These are phyloP conservation scores for Cryptosula pallasiana DNA, from an alignment of 2,888 invertebrate species.

Conservation along the genomic window DNA sequence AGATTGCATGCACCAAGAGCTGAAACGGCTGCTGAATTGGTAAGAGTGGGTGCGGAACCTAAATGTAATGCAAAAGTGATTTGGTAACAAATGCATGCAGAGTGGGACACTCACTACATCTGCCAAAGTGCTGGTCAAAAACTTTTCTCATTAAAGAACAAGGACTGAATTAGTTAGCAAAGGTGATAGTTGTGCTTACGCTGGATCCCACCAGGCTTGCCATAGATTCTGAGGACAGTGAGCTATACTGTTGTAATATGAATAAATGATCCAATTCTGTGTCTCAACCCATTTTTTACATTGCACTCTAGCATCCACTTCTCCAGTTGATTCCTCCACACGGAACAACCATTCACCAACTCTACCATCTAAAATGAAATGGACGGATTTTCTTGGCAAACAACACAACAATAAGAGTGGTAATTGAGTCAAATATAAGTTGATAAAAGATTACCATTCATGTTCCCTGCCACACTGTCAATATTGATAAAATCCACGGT, in stretches of 20 bases:
- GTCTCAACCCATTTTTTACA: background rate
- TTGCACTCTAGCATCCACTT: background rate
- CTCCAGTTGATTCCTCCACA: background rate
- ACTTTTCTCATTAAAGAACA: no score
- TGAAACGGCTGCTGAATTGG: background rate
- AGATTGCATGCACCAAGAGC: background rate
- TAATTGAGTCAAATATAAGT: no score
- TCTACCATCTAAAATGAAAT: background rate
- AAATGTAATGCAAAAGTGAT: no score
- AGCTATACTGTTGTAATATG: background rate
- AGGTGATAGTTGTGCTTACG: background rate
- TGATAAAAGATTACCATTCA: no score
- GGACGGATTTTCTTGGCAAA: no score
- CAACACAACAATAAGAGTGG: no score
- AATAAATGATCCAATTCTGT: background rate
- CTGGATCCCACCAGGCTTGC: background rate
- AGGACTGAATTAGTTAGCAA: no score
- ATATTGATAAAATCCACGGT: background rate
- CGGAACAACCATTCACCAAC: constrained; percentile 10
- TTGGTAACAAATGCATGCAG: no score
- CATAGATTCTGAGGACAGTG: constrained; percentile 7
- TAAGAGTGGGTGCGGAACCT: background rate
- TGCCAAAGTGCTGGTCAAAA: no score
- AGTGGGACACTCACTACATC: no score
- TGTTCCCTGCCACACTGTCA: background rate